phyloP scores from a whole-genome alignment of 1,140 invertebrate genomes.

The Neodiprion pinetum region DNA sequence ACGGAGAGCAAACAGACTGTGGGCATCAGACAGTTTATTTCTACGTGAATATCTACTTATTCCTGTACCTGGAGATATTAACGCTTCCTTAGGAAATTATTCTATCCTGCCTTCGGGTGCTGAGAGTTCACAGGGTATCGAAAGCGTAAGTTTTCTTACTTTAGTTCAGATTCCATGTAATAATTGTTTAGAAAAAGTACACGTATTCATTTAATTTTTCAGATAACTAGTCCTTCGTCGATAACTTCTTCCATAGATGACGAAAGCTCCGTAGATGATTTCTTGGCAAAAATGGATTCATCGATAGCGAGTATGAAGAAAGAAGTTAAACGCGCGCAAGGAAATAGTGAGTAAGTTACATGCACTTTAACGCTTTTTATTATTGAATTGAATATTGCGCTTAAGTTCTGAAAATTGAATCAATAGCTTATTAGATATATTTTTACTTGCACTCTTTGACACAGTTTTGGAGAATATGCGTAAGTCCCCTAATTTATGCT shows the following conservation, averaged over 20 bases:
- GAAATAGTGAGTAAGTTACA: constrained; percentile 78
- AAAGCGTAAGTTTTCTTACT: constrained; percentile 35
- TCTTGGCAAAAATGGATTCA: constrained; percentile 86
- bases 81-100: constrained; percentile 64
- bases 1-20: constrained; percentile 84
- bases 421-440: constrained; percentile 15
- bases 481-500: background rate
- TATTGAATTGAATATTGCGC: constrained; percentile 16
- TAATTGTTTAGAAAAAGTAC: background rate
- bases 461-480: constrained; percentile 6
- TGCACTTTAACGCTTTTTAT: constrained; percentile 26
- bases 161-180: background rate
- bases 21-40: constrained; percentile 89
- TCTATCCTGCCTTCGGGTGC: constrained; percentile 38
- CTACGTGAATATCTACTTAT: constrained; percentile 82
- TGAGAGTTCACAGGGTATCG: constrained; percentile 24
- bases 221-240: constrained; percentile 54
- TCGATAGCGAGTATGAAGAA: constrained; percentile 85
- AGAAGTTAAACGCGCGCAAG: constrained; percentile 82
- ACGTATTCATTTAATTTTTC: constrained; percentile 30
- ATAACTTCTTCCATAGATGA: constrained; percentile 63
- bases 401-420: constrained; percentile 8
- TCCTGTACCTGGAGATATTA: constrained; percentile 72
- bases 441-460: background rate
- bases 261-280: constrained; percentile 78